Percentiles rank a stretch among this genome's conserved stretches.
These are phyloP conservation scores for Melangyna quadrimaculata DNA, from an alignment of 2,888 invertebrate species.

Conservation along the genomic window DNA sequence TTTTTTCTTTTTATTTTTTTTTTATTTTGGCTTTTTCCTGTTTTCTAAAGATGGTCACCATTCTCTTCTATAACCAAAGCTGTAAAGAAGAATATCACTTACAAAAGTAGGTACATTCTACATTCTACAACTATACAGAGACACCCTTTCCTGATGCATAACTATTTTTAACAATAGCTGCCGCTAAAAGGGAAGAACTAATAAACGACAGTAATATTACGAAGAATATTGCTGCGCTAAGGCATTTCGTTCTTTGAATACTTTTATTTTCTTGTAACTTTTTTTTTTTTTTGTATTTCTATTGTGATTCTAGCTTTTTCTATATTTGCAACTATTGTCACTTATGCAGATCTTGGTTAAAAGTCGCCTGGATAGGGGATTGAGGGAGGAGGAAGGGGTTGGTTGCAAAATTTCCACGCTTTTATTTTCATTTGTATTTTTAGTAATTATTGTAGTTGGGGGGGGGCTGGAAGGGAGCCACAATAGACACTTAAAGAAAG, in stretches of 20 bases:
- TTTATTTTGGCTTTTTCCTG: neutral
- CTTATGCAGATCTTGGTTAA: constrained; percentile 46
- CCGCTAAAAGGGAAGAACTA: constrained; percentile 66
- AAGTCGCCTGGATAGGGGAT: neutral
- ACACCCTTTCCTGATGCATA: constrained; percentile 13
- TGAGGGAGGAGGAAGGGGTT: no score
- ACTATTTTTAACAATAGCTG: constrained; percentile 52
- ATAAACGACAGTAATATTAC: constrained; percentile 70
- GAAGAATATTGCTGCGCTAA: constrained; percentile 67
- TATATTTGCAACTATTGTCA: constrained; percentile 69
- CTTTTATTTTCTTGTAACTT: constrained; percentile 6
- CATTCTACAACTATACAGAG: neutral
- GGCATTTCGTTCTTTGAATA: constrained; percentile 58
- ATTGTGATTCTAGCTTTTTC: constrained; percentile 46
- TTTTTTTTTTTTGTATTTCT: constrained; percentile 3
- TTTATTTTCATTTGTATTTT: constrained; percentile 38
- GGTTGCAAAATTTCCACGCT: constrained; percentile 5
- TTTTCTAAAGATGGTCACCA: constrained; percentile 48
- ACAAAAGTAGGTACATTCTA: neutral
- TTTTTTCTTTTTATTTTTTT: neutral
- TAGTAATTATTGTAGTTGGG: constrained; percentile 18
- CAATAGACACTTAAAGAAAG: constrained; percentile 26
- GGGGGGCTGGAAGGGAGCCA: no score
- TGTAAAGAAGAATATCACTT: constrained; percentile 42
- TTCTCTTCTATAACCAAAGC: neutral